Percentiles rank a stretch among this genome's conserved stretches.
Conservation (phyloP, 2,888 invertebrate genomes). For the Icerya purchasi region DNA sequence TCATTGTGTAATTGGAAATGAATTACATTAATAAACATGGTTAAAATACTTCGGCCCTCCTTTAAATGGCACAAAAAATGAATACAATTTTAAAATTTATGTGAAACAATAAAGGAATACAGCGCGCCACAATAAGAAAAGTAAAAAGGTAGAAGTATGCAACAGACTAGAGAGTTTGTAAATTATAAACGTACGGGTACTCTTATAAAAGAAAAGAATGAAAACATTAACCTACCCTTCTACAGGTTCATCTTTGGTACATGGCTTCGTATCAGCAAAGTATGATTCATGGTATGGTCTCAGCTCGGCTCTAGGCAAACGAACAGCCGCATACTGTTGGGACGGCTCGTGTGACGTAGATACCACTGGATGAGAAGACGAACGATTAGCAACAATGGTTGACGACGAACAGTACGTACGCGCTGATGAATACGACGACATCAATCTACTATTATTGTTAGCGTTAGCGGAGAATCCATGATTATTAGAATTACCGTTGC, state of each 20-base stretch:
- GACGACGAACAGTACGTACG: conserved; percentile 1
- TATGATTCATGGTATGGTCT: conserved; percentile 50
- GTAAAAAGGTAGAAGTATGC: too few species aligned
- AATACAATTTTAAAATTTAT: too few species aligned
- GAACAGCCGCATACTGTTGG: conserved; percentile 27
- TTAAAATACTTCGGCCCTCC: too few species aligned
- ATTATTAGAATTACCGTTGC: not conserved
- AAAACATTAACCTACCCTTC: conserved; percentile 22
- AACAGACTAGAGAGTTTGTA: too few species aligned
- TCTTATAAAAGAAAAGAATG: too few species aligned
- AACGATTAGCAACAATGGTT: not conserved
- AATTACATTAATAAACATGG: too few species aligned
- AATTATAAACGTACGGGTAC: too few species aligned
- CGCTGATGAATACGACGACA: too few species aligned
- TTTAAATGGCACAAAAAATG: too few species aligned
- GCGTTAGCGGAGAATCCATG: not conserved
- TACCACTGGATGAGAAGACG: not conserved
- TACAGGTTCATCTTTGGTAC: conserved; percentile 23
- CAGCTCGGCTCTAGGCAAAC: conserved; percentile 43
- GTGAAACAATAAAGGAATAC: too few species aligned
- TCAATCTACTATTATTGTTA: not conserved
- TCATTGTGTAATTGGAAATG: too few species aligned
- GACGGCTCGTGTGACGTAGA: conserved; percentile 4
- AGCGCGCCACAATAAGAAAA: too few species aligned
- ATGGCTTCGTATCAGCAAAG: conserved; percentile 37